phyloP scores from a whole-genome alignment of 2,888 invertebrate genomes.

The Phrixothrix hirtus region DNA sequence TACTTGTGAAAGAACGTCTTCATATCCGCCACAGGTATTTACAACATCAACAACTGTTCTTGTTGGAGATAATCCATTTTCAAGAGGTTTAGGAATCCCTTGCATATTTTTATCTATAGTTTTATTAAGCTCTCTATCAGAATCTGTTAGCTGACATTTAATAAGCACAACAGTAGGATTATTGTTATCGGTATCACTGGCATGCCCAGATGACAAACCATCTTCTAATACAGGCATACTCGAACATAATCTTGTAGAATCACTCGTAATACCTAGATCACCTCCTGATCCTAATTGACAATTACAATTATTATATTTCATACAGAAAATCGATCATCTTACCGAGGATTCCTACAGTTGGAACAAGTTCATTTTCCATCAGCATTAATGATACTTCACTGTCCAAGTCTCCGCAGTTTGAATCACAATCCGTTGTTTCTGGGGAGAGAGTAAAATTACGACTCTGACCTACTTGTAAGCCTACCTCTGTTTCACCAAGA shows the following conservation, averaged over 20 bases:
- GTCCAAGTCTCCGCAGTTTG: slow-evolving; percentile 83
- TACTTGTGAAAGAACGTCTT: slow-evolving; percentile 50
- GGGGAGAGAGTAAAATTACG: slow-evolving; percentile 89
- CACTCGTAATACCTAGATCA: slow-evolving; percentile 64
- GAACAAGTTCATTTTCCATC: slow-evolving; percentile 67
- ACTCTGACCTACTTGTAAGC: slow-evolving; percentile 69
- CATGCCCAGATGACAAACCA: slow-evolving; percentile 91
- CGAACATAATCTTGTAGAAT: slow-evolving; percentile 69
- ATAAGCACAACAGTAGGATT: slow-evolving; percentile 71
- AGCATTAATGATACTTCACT: slow-evolving; percentile 80
- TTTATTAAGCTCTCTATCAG: slow-evolving; percentile 70
- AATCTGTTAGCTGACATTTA: slow-evolving; percentile 73
- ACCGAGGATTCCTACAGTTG: slow-evolving; percentile 53
- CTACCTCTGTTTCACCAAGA: slow-evolving; percentile 67
- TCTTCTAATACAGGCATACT: slow-evolving; percentile 93
- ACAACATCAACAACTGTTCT: slow-evolving; percentile 48
- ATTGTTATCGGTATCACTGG: slow-evolving; percentile 89
- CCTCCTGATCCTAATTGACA: slow-evolving; percentile 58
- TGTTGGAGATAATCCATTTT: slow-evolving; percentile 50
- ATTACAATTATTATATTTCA: neutral
- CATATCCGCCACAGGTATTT: slow-evolving; percentile 50
- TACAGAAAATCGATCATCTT: neutral
- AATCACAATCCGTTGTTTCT: slow-evolving; percentile 91
- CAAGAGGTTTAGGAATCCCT: slow-evolving; percentile 39
- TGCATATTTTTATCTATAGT: slow-evolving; percentile 58